A percentile compares a stretch with the other conserved stretches of the same genome.
Evolutionary conservation across 1,140 invertebrate genomes (phyloP).

Genomic region (Artemia franciscana): DNA sequence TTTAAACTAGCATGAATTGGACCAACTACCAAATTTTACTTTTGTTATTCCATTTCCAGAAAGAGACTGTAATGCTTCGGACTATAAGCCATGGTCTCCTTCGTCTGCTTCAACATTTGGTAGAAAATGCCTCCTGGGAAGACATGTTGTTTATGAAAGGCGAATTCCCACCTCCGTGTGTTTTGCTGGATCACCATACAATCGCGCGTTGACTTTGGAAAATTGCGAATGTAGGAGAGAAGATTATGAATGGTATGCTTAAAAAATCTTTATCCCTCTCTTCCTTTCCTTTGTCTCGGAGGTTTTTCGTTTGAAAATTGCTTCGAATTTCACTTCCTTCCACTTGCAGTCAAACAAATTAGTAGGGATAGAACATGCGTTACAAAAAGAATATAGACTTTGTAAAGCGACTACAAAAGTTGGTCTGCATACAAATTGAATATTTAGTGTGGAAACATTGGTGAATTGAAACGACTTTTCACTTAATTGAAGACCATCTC

Average conservation of each 20-base stretch:
- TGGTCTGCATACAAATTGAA: no score
- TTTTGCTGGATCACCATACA: constrained; percentile 51
- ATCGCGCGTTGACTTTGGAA: constrained; percentile 35
- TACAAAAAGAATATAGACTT: no score
- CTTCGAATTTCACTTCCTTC: no score
- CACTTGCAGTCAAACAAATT: no score
- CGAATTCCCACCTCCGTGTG: constrained; percentile 42
- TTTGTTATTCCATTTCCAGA: constrained; percentile 15
- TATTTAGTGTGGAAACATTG: no score
- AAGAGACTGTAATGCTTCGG: constrained; percentile 36
- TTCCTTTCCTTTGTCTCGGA: no score
- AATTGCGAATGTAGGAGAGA: constrained; percentile 47
- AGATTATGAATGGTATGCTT: constrained; percentile 55
- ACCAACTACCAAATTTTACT: constrained; percentile 37
- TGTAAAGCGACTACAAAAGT: no score
- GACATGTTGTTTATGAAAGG: constrained; percentile 44
- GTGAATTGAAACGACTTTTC: no score
- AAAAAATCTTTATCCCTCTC: no score
- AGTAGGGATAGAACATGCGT: no score
- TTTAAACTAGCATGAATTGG: constrained; percentile 49
- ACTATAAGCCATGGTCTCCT: constrained; percentile 72
- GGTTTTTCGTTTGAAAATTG: no score
- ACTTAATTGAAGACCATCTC: no score
- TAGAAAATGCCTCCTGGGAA: constrained; percentile 43
- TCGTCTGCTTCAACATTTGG: constrained; percentile 24